Evolutionary conservation across 2,797 vertebrate species (phyloP), one percentile per base, ranked within the genome.

Genomic region (Propithecus deckenii): DNA sequence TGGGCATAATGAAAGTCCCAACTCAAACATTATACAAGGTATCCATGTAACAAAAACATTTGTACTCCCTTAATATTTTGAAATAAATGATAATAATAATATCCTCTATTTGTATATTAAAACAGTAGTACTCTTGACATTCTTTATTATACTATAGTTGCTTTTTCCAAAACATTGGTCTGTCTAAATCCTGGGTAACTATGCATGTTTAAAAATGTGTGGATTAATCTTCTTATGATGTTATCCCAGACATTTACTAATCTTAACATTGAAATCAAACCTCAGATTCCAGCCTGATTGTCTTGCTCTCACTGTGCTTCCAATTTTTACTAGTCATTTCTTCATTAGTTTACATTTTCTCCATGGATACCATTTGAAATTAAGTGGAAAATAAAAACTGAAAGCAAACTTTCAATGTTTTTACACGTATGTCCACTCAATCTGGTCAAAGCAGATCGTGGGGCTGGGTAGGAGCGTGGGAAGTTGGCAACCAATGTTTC

Each of bases 301-400:
- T 30, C 71, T 80, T 95, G 46, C 61, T 67, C n/a, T 95, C 72
- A 85, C 43, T 84, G 25, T 57, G 72, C 61, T 94, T 96, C 83
- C n/a, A 74, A 69, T 86, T 92, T 94, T 65, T n/a, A 61, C 32
- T 72, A n/a, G 22, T 38, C 48, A 50, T 80, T 94, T 88, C 71
- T 93, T 95, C 35, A 50, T 89, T 86, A 78, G 35, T 84, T 97
- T 83, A 61, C 35, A 79, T 89, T 88, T 86, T 65, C 46, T 17
- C 15, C 30, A 41, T 28, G 41, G n/a, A 86, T n/a, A 65, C 7
- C 11, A 90, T 46, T 50, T 92, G 69, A 96, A 97, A 93, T 35
- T 71, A 97, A 61, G 28, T 52, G 83, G 55, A 94, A 96, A 91
- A 92, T 93, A 30, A 97, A 95, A 89, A 89, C 30, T 57, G 61